Percentiles rank a stretch among this genome's conserved stretches.
Conservation (phyloP, 2,797 vertebrate species). For the Graptemys geographica region DNA sequence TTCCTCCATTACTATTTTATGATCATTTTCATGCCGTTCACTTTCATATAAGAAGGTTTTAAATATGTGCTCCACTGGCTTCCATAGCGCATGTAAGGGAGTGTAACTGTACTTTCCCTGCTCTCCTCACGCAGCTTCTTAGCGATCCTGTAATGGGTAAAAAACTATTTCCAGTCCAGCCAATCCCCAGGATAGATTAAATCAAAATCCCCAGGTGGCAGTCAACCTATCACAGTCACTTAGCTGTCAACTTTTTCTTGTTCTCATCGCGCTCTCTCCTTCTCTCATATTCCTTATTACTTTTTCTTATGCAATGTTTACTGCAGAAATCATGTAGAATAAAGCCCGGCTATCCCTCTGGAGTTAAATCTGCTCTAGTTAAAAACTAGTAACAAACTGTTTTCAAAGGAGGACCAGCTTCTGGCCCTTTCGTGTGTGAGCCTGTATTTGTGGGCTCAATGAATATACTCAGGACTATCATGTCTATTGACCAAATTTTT, state of each 20-base stretch:
- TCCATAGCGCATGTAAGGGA: neutral
- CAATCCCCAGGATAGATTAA: neutral
- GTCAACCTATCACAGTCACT: neutral
- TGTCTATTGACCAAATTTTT: neutral
- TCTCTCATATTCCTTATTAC: neutral
- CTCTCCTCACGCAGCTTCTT: neutral
- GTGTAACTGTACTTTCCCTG: neutral
- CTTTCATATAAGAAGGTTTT: neutral
- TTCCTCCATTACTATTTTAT: constrained; percentile 6
- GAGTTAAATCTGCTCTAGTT: neutral
- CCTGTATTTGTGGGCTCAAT: accelerated
- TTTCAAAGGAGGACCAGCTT: neutral
- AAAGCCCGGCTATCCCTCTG: neutral
- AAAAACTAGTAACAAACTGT: neutral
- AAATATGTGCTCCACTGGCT: neutral
- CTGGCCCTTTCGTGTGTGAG: neutral
- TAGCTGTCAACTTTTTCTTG: neutral
- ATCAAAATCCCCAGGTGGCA: neutral
- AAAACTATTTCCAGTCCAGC: neutral
- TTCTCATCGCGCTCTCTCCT: neutral
- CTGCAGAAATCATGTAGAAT: neutral
- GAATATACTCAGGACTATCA: neutral
- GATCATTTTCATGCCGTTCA: neutral
- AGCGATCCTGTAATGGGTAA: neutral
- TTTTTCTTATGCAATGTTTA: neutral